Conservation (phyloP, 2,113 vertebrate species). For the Siniperca chuatsi region DNA sequence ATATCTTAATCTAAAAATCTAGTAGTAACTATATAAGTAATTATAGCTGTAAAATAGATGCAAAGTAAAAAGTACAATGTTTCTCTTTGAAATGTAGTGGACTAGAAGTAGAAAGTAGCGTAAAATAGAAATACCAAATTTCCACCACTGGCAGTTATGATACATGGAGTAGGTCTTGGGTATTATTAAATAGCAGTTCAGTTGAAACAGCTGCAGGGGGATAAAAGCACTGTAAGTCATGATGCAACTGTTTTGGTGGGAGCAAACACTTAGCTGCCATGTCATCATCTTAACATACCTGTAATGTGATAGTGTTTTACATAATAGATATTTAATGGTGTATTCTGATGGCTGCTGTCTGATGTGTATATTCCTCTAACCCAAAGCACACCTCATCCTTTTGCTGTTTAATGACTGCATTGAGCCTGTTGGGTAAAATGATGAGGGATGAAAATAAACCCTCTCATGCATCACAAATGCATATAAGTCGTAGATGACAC, state of each 20-base stretch:
- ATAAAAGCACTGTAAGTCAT: conserved; percentile 32
- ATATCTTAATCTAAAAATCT: background rate
- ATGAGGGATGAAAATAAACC: conserved; percentile 50
- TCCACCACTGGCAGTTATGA: background rate
- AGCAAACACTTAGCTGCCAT: conserved; percentile 43
- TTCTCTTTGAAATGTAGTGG: too few species aligned
- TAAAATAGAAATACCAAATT: too few species aligned
- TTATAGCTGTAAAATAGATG: too few species aligned
- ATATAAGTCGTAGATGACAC: conserved; percentile 31
- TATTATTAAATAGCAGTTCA: background rate
- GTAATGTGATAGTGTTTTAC: conserved; percentile 37
- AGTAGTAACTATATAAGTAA: background rate
- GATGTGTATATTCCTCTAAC: conserved; percentile 25
- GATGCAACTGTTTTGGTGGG: conserved; percentile 14
- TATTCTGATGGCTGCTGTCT: conserved; percentile 23
- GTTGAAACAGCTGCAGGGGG: conserved; percentile 3
- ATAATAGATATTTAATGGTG: conserved; percentile 26
- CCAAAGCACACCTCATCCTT: conserved; percentile 1
- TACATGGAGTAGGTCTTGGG: background rate
- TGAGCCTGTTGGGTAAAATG: conserved; percentile 22
- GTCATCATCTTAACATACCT: conserved; percentile 32
- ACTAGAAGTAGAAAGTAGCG: too few species aligned
- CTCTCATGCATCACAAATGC: conserved; percentile 44
- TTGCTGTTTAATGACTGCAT: conserved; percentile 3
- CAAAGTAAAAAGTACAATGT: too few species aligned